These are phyloP conservation scores for Arge pagana DNA, from an alignment of 2,888 invertebrate genomes.

Conservation along the genomic window DNA sequence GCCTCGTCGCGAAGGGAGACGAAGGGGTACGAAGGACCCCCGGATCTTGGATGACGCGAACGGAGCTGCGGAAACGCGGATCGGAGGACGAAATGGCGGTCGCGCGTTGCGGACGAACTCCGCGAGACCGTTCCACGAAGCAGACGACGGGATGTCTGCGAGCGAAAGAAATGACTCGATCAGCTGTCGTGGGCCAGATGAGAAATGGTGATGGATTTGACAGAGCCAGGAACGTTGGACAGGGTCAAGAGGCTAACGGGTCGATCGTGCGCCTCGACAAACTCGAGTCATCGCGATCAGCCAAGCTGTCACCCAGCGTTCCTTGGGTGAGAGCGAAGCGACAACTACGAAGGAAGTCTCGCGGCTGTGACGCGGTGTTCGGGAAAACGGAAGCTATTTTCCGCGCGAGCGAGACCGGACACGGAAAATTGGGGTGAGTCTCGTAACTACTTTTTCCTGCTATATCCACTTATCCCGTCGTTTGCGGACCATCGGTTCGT, in stretches of 20 bases:
- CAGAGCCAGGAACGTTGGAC: no score
- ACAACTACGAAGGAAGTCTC: slow-evolving; percentile 31
- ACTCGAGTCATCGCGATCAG: slow-evolving; percentile 27
- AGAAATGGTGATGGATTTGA: slow-evolving; percentile 3
- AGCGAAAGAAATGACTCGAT: neutral
- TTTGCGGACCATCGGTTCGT: no score
- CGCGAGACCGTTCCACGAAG: no score
- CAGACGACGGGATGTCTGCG: slow-evolving; percentile 3
- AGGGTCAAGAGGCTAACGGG: slow-evolving; percentile 9
- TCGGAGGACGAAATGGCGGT: slow-evolving; percentile 4
- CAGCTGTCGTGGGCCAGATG: neutral
- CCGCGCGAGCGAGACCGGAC: slow-evolving; percentile 1
- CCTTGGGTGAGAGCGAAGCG: slow-evolving; percentile 29
- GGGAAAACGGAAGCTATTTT: neutral
- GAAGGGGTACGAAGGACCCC: slow-evolving; percentile 5
- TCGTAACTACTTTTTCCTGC: no score
- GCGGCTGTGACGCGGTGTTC: slow-evolving; percentile 9
- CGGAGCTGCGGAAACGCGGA: no score
- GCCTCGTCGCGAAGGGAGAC: neutral
- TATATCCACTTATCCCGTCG: no score
- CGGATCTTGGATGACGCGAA: neutral
- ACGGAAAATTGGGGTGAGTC: slow-evolving; percentile 10
- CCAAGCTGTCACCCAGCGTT: slow-evolving; percentile 27
- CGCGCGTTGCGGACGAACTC: no score
- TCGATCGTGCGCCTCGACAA: slow-evolving; percentile 29